Evolutionary conservation across 2,797 vertebrate genomes (phyloP).

Genomic region (Microctenopoma stevenorrisi): DNA sequence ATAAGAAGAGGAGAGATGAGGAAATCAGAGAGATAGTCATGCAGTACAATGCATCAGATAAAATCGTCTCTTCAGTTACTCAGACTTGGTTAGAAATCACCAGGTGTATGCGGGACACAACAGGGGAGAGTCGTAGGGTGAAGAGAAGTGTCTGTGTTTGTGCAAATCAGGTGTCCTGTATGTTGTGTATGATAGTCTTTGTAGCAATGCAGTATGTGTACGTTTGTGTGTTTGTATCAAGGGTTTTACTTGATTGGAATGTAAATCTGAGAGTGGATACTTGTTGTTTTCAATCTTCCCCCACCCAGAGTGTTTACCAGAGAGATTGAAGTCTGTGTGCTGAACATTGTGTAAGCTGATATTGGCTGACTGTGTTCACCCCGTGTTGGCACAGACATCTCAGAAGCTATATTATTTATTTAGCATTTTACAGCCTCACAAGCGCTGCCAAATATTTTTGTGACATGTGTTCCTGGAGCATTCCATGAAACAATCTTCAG

Average conservation of each 20-base stretch:
- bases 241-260: constrained; percentile 72
- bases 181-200: constrained; percentile 35
- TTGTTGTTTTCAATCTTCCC: constrained; percentile 63
- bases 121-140: constrained; percentile 3
- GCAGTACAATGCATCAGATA: constrained; percentile 19
- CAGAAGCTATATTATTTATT: constrained; percentile 57
- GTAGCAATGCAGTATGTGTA: constrained; percentile 20
- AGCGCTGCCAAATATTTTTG: constrained; percentile 20
- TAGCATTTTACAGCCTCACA: constrained; percentile 24
- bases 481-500: constrained; percentile 27
- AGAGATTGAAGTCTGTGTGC: constrained; percentile 57
- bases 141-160: constrained; percentile 22
- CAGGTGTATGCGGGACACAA: not conserved
- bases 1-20: constrained; percentile 10
- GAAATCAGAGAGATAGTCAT: not conserved
- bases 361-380: constrained; percentile 51
- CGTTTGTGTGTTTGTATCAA: constrained; percentile 43
- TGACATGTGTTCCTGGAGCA: constrained; percentile 16
- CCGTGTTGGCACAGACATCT: constrained; percentile 47
- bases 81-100: constrained; percentile 35
- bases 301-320: constrained; percentile 61
- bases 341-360: constrained; percentile 56
- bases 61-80: constrained; percentile 40
- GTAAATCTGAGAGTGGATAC: constrained; percentile 56
- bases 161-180: constrained; percentile 37